A percentile compares a stretch with the other conserved stretches of the same genome.
These are phyloP conservation scores for Melanophora roralis DNA, from an alignment of 2,888 invertebrate genomes.

Conservation along the genomic window DNA sequence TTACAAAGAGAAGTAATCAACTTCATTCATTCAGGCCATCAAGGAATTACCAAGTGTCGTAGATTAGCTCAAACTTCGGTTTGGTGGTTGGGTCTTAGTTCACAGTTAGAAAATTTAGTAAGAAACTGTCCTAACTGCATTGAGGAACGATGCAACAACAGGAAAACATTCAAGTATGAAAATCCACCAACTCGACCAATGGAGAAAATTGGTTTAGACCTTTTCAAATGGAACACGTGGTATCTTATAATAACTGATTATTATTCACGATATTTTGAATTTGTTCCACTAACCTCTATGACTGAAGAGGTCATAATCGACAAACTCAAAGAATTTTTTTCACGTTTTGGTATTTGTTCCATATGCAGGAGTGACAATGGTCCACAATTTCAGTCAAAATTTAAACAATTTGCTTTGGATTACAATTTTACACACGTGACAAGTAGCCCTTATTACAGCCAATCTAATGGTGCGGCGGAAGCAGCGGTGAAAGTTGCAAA, in stretches of 20 bases:
- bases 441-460: constrained; percentile 31
- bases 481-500: constrained; percentile 32
- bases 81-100: constrained; percentile 42
- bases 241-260: constrained; percentile 43
- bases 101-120: constrained; percentile 23
- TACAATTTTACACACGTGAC: constrained; percentile 6
- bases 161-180: constrained; percentile 9
- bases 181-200: constrained; percentile 22
- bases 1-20: constrained; percentile 11
- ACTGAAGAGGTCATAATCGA: constrained; percentile 21
- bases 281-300: neutral
- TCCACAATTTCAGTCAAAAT: constrained; percentile 24
- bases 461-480: constrained; percentile 27
- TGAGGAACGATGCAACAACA: constrained; percentile 14
- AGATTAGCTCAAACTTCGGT: constrained; percentile 37
- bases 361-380: constrained; percentile 28
- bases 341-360: constrained; percentile 15
- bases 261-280: constrained; percentile 37
- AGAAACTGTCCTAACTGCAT: constrained; percentile 28
- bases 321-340: constrained; percentile 4
- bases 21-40: constrained; percentile 20
- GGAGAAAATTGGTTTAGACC: constrained; percentile 36
- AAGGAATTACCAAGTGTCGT: constrained; percentile 41
- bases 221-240: constrained; percentile 33
- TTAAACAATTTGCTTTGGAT: constrained; percentile 20